A percentile compares a stretch with the other conserved stretches of the same genome.
Evolutionary conservation across 2,113 vertebrate species (phyloP).

Genomic region (Philantomba maxwellii): DNA sequence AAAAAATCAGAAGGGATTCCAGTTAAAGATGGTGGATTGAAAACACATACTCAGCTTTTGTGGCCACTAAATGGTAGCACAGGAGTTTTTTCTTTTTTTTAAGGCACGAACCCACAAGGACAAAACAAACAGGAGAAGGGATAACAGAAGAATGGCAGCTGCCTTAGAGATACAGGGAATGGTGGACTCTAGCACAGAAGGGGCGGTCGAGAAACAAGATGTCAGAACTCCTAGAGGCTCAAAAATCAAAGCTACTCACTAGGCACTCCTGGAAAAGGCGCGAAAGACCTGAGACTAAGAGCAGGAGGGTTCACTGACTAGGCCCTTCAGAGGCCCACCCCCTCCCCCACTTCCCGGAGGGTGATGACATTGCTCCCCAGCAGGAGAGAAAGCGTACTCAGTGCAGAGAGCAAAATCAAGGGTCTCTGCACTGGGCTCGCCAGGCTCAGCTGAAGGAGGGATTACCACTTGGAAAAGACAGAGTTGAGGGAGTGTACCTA

Average conservation of each 20-base stretch:
- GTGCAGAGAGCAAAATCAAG: not conserved
- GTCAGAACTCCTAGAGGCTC: not conserved
- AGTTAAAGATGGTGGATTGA: not conserved
- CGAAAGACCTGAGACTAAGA: not conserved
- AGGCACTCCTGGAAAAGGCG: not conserved
- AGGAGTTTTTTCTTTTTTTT: not conserved
- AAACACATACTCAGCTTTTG: not conserved
- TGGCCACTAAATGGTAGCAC: not conserved
- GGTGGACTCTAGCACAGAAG: not conserved
- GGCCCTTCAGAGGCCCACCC: not conserved
- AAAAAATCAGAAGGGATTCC: not conserved
- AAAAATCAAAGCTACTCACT: not conserved
- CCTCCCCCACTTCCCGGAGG: not conserved
- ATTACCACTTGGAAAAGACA: too few relatives aligned
- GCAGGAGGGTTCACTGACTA: not conserved
- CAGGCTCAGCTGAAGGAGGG: too few relatives aligned
- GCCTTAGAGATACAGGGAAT: not conserved
- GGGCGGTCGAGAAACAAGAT: accelerated
- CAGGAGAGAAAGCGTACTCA: accelerated
- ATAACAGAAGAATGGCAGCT: not conserved
- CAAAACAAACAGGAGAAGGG: not conserved
- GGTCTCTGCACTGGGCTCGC: not conserved
- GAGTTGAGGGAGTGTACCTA: too few relatives aligned
- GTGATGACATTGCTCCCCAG: not conserved
- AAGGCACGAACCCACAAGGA: not conserved